These are phyloP conservation scores for Spheniscus mendiculus DNA, from an alignment of 2,113 vertebrate species.

Conservation along the genomic window DNA sequence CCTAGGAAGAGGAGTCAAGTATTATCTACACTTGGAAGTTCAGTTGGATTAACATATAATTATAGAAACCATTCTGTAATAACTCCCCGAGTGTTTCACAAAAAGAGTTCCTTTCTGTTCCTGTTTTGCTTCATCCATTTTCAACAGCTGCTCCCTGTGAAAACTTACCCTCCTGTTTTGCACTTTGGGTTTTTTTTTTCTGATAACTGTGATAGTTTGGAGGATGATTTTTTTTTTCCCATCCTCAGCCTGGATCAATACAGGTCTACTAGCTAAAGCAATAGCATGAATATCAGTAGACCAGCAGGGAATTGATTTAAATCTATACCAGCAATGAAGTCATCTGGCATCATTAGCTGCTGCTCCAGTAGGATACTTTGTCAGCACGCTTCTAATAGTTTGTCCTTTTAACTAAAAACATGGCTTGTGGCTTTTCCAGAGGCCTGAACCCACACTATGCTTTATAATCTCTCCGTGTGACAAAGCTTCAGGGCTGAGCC, in stretches of 20 bases:
- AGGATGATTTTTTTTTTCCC: not conserved
- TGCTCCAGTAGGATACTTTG: not conserved
- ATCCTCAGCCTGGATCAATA: not conserved
- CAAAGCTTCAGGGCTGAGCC: not conserved
- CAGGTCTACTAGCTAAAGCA: not conserved
- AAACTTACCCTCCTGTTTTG: not conserved
- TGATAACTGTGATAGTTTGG: not conserved
- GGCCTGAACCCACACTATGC: not conserved
- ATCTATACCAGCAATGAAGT: not conserved
- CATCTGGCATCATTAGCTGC: not conserved
- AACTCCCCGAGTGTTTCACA: not conserved
- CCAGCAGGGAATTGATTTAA: conserved; percentile 1
- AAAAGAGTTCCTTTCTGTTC: not conserved
- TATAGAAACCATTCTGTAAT: not conserved
- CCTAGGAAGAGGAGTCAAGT: not conserved
- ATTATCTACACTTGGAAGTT: not conserved
- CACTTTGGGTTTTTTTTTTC: not conserved
- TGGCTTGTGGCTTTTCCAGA: not conserved
- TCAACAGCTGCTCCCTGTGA: not conserved
- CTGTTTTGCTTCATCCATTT: not conserved
- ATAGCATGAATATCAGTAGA: conserved; percentile 10
- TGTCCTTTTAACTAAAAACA: not conserved
- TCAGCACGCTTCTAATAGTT: not conserved
- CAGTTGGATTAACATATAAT: not conserved
- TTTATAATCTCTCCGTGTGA: not conserved